phyloP scores from a whole-genome alignment of 2,113 vertebrate species.

The Petroica traversi region DNA sequence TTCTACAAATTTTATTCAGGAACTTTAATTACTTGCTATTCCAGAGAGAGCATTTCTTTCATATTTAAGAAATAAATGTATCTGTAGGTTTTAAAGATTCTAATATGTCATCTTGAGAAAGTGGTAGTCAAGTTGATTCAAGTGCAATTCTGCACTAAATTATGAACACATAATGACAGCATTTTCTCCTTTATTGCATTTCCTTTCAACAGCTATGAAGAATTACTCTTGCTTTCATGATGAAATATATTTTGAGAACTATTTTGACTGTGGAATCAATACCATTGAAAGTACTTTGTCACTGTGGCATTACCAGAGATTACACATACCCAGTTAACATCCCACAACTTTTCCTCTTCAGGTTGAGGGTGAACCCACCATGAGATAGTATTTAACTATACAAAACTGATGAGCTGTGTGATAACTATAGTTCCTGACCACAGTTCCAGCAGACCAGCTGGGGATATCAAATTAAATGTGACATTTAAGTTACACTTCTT shows the following conservation, averaged over 20 bases:
- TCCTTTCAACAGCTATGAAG: background rate
- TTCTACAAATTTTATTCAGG: background rate
- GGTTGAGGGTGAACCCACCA: background rate
- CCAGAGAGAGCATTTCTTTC: background rate
- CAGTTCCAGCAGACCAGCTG: background rate
- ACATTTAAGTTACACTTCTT: background rate
- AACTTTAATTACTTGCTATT: background rate
- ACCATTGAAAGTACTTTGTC: background rate
- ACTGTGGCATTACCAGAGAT: background rate
- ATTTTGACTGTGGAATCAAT: background rate
- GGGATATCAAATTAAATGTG: background rate
- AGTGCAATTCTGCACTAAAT: background rate
- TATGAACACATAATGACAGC: background rate
- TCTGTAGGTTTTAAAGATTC: background rate
- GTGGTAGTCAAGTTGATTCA: background rate
- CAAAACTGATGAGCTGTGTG: background rate
- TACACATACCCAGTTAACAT: background rate
- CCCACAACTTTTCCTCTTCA: background rate
- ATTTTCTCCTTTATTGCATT: background rate
- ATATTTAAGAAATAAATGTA: background rate
- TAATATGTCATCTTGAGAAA: background rate
- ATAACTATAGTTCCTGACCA: background rate
- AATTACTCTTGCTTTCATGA: background rate
- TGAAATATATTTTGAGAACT: background rate
- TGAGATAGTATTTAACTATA: background rate